phyloP scores from a whole-genome alignment of 2,888 invertebrate genomes.

The Piscicola geometra region DNA sequence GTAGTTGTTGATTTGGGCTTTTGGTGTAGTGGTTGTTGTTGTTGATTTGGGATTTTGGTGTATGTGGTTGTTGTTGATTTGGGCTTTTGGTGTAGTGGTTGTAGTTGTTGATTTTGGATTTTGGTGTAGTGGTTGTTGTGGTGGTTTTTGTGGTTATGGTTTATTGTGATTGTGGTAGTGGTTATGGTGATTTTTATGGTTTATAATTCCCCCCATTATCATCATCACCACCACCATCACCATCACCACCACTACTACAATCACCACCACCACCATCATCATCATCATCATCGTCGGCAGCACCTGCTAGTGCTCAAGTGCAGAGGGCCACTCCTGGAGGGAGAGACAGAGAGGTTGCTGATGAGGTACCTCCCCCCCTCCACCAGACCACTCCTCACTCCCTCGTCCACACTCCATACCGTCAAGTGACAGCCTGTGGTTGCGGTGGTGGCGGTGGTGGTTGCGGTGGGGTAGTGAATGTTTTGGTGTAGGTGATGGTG shows the following conservation, averaged over 20 bases:
- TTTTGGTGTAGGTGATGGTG: background rate
- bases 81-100: no score
- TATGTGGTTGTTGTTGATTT: no score
- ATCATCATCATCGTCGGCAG: background rate
- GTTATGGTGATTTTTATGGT: no score
- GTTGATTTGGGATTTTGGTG: no score
- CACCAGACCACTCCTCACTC: background rate
- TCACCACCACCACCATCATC: background rate
- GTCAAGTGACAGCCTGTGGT: background rate
- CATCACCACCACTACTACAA: background rate
- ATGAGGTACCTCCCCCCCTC: conserved; percentile 8
- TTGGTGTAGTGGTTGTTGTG: no score
- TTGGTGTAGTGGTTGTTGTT: no score
- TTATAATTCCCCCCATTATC: no score
- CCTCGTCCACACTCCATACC: conserved; percentile 8
- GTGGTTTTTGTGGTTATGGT: no score
- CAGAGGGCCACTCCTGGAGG: background rate
- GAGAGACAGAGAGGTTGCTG: background rate
- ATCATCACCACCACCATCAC: no score
- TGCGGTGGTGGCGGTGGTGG: background rate
- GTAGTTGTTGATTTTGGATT: no score
- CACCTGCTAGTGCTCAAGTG: conserved; percentile 10
- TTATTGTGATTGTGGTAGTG: no score
- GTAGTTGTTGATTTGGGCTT: no score
- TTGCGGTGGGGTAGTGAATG: background rate